A percentile compares a stretch with the other conserved stretches of the same genome.
These are phyloP conservation scores for Zosterops pallidus DNA, from an alignment of 2,113 vertebrate species.

Conservation along the genomic window DNA sequence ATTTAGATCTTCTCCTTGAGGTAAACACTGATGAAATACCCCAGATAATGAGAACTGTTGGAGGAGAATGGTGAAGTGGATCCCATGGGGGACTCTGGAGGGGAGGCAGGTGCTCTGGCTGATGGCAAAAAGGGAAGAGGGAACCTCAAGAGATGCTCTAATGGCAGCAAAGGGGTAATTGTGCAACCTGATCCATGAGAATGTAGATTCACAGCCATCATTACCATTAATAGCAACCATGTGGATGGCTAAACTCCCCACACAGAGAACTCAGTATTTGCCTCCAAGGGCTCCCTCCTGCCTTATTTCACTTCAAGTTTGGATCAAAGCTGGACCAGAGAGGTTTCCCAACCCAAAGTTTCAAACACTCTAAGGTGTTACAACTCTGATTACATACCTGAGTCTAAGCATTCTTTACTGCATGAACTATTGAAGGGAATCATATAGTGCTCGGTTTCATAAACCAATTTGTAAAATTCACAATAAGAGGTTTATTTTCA, in stretches of 20 bases:
- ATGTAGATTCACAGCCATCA: background rate
- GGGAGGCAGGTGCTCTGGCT: conserved; percentile 20
- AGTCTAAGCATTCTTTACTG: background rate
- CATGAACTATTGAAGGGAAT: background rate
- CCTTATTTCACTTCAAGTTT: background rate
- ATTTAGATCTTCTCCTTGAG: background rate
- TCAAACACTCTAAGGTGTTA: background rate
- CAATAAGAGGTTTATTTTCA: background rate
- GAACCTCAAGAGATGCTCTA: conserved; percentile 6
- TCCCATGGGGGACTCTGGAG: background rate
- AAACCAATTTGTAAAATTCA: background rate
- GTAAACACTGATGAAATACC: background rate
- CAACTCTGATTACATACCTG: background rate
- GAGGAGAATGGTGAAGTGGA: background rate
- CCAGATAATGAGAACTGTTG: background rate
- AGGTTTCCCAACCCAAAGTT: background rate
- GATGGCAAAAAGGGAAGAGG: background rate
- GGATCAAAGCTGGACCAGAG: background rate
- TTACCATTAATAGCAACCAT: background rate
- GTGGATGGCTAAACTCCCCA: background rate
- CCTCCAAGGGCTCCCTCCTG: background rate
- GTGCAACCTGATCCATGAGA: background rate
- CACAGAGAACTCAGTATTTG: background rate
- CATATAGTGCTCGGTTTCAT: background rate
- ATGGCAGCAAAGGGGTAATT: background rate